Base-by-base conservation (phyloP, 2,888 invertebrate species). In the Coremacera marginata region DNA sequence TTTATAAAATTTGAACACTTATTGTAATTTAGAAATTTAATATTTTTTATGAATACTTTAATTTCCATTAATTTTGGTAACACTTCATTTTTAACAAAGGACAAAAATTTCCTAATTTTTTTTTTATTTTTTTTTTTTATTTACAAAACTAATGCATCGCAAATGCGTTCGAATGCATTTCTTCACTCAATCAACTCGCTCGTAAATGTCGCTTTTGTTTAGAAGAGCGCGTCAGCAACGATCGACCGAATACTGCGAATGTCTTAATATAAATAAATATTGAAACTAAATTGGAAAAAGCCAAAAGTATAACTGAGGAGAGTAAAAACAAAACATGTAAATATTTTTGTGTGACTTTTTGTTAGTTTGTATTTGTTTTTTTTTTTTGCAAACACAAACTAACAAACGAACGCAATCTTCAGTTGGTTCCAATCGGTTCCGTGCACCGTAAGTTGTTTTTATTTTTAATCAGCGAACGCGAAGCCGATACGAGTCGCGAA, bases 361-460 rank as follows among this genome's bases (percentile, higher is more conserved):
- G 63, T 34, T 34, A 5, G 27, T 34, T 16, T 52, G 27, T 16
- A 31, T 57, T 8, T 57, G n/a, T n/a, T 71, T 57, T 71, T 71
- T 71, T 4, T 11, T 52, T 71, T 60, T 72, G 62, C 73, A 73
- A 52, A 34, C 11, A 37, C 27, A 70, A 73, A 73, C 55, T 55
- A 70, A 65, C 31, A 44, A 71, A 57, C 19, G 31, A 25, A 44
- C 63, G 8, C n/a, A 73, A 55, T 57, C 57, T 70, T 70, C 57
- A 70, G 82, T 68, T 81, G 83, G 85, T 86, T 86, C 87, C 86
- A 87, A 85, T 82, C 86, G 83, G 85, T 86, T 85, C 86, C 87
- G 84, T 84, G 86, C 84, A 87, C 85, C 82, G 79, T 16, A 27
- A 73, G 65, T 65, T 74, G 51, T 49, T 74, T 65, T 74, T 74